Conservation (phyloP, 2,888 invertebrate genomes). For the Himalopsyche tibetana region DNA sequence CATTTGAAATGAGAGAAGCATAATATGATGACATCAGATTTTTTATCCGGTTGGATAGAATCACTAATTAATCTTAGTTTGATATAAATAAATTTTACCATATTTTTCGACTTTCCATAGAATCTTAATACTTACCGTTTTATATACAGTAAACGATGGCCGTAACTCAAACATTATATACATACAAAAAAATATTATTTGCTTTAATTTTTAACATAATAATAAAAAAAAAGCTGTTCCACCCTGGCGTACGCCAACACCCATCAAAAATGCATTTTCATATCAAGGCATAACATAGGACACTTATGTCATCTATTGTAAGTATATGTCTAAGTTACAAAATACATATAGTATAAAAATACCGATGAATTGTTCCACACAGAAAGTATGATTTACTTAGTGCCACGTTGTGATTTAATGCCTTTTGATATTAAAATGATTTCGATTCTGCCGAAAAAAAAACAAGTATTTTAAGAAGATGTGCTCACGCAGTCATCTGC, state of each 20-base stretch:
- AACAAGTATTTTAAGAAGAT: slow-evolving; percentile 35
- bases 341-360: too few relatives aligned
- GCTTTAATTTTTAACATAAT: too few relatives aligned
- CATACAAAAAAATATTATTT: background rate
- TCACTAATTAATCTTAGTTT: too few relatives aligned
- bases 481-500: slow-evolving; percentile 29
- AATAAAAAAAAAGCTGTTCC: background rate
- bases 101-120: too few relatives aligned
- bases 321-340: background rate
- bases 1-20: too few relatives aligned
- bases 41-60: too few relatives aligned
- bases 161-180: too few relatives aligned
- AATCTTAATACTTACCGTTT: too few relatives aligned
- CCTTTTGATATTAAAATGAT: slow-evolving; percentile 25
- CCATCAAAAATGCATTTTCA: background rate
- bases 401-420: background rate
- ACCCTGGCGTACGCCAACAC: background rate
- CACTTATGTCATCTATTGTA: background rate
- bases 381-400: background rate
- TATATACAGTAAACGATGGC: too few relatives aligned
- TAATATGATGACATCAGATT: too few relatives aligned
- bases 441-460: background rate
- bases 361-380: too few relatives aligned
- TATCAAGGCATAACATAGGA: slow-evolving; percentile 2
- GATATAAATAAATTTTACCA: too few relatives aligned